Evolutionary conservation across 1,140 invertebrate species (phyloP).

Genomic region (Drosophila obscura): DNA sequence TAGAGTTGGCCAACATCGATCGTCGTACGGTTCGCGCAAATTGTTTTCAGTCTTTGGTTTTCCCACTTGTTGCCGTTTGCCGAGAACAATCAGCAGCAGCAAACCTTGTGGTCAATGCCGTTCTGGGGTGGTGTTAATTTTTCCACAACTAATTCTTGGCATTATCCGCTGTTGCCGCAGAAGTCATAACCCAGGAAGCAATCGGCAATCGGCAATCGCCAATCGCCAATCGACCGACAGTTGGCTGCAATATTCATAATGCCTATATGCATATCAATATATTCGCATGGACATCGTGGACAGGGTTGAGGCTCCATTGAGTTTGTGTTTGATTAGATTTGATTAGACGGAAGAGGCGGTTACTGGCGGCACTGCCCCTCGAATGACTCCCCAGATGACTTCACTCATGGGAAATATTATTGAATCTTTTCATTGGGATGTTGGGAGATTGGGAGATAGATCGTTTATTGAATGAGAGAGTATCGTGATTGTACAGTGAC

Average conservation of each 20-base stretch:
- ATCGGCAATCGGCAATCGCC: conserved; percentile 28
- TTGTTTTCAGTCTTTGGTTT: conserved; percentile 61
- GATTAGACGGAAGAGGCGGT: conserved; percentile 50
- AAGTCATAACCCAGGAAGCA: conserved; percentile 79
- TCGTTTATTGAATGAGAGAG: conserved; percentile 20
- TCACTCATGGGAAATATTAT: conserved; percentile 29
- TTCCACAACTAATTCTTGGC: conserved; percentile 79
- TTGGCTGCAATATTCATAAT: conserved; percentile 4
- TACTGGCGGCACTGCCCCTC: conserved; percentile 9
- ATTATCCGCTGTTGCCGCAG: conserved; percentile 65
- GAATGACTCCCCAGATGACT: neutral
- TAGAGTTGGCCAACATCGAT: conserved; percentile 26
- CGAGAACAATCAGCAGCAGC: conserved; percentile 44
- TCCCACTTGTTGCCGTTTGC: conserved; percentile 34
- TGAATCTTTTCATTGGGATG: conserved; percentile 20
- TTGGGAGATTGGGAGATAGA: neutral
- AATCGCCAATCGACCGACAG: conserved; percentile 2
- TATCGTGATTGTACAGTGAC: neutral
- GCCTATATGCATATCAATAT: conserved; percentile 47
- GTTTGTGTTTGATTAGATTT: conserved; percentile 3
- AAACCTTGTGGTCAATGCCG: conserved; percentile 66
- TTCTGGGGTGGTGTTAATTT: conserved; percentile 76
- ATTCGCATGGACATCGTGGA: conserved; percentile 28
- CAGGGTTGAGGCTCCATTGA: too few species aligned
- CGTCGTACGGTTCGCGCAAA: conserved; percentile 70